phyloP scores from a whole-genome alignment of 2,797 vertebrate genomes.

The Helicolenus hilgendorfi region DNA sequence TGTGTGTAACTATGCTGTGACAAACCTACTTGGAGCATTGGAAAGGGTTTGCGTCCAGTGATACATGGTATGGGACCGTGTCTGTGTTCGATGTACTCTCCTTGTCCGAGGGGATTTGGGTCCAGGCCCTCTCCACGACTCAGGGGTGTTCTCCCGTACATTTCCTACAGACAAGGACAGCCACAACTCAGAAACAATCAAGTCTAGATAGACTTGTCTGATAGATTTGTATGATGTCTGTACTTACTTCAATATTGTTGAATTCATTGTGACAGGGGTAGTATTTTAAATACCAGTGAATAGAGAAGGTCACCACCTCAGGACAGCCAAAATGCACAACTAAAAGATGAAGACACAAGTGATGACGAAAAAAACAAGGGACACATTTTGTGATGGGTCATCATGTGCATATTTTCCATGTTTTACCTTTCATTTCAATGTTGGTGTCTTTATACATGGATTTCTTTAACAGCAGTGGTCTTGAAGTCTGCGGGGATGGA shows the following conservation, averaged over 20 bases:
- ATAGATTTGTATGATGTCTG: background rate
- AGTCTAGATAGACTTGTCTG: background rate
- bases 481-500: slow-evolving; percentile 87
- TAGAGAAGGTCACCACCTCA: slow-evolving; percentile 84
- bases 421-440: slow-evolving; percentile 92
- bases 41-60: slow-evolving; percentile 79
- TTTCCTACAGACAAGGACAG: slow-evolving; percentile 83
- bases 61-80: slow-evolving; percentile 84
- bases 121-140: slow-evolving; percentile 80
- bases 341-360: slow-evolving; percentile 65
- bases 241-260: slow-evolving; percentile 92
- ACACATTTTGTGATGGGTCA: background rate
- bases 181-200: background rate
- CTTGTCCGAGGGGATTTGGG: slow-evolving; percentile 79
- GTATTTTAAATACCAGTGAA: slow-evolving; percentile 92
- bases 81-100: slow-evolving; percentile 90
- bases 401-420: background rate
- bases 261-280: slow-evolving; percentile 93
- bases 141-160: slow-evolving; percentile 79
- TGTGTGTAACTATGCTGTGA: background rate
- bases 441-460: slow-evolving; percentile 94
- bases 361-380: background rate
- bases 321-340: slow-evolving; percentile 89
- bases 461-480: slow-evolving; percentile 91
- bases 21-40: slow-evolving; percentile 88